Evolutionary conservation across 2,113 vertebrate species (phyloP), one percentile per base, ranked within the genome.

Genomic region (Desmodus rotundus): DNA sequence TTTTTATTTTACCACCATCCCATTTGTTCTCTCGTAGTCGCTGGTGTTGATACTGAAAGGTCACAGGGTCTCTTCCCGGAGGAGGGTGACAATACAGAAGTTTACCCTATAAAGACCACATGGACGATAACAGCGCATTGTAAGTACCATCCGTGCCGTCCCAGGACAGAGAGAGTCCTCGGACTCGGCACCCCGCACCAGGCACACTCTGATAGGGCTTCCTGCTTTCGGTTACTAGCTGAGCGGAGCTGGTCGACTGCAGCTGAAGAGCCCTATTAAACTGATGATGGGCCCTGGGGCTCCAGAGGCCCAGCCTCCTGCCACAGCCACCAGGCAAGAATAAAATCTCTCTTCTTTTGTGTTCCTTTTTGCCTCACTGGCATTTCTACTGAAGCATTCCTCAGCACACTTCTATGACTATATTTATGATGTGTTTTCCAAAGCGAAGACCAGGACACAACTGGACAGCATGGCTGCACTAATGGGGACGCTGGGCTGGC

Each of bases 81-180:
- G 99, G 99, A 70, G 99, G 99, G 47, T 99, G 99, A 96, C 99
- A 99, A 93, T 99, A 99, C 1, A 99, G 98, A 38, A 99, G 99
- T 89, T 99, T 99, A 7, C 99, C 99, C 99, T 99, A 96, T 36
- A 43, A 94, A 81, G 83, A 89, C 54, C 72, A 45, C 17, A 58
- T 0, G 5, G n/a, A 26, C 7, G 22, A 0, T 3, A 33, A 15
- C n/a, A 73, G 73, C 1, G 3, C 28, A n/a, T 4, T 2, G 0
- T 41, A 68, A 43, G 0, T 3, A 15, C 28, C 54, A 3, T 12
- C 6, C 78, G 10, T 56, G 38, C 41, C 4, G 17, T 5, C n/a
- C 16, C 7, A 47, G 14, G 24, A 81, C 0, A 0, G 20, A 65
- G 47, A 61, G 4, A 36, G 31, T 1, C 56, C 50, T 38, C 36